Percentiles rank a stretch among this genome's conserved stretches.
Conservation (phyloP, 2,113 vertebrate genomes). For the Oncorhynchus masou region DNA sequence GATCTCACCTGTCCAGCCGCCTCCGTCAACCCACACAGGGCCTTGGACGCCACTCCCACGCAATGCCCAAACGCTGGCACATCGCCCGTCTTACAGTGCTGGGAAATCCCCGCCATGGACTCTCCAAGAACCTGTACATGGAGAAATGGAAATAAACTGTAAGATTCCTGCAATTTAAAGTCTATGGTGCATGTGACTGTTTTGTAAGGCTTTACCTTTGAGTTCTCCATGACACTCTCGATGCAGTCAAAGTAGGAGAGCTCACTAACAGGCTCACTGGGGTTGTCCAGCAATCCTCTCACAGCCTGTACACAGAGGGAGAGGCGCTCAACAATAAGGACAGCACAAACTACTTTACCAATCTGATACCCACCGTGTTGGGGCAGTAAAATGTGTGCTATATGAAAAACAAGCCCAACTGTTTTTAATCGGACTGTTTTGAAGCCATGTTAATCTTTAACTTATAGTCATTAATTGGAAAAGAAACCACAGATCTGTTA, state of each 20-base stretch:
- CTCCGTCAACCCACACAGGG: constrained; percentile 94
- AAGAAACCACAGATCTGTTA: neutral
- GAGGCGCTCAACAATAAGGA: neutral
- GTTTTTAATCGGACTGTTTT: neutral
- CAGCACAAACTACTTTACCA: neutral
- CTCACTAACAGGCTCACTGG: constrained; percentile 93
- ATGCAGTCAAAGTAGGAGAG: constrained; percentile 99
- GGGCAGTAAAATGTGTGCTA: neutral
- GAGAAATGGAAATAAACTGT: constrained; percentile 7
- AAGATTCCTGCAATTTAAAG: constrained; percentile 19
- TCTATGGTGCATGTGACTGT: neutral
- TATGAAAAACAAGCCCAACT: no score
- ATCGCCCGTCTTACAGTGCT: constrained; percentile 95
- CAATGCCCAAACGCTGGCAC: constrained; percentile 92
- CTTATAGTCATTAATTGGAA: neutral
- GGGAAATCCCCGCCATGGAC: constrained; percentile 97
- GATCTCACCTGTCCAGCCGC: constrained; percentile 91
- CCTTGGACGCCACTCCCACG: constrained; percentile 93
- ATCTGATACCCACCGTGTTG: neutral
- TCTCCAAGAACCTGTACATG: constrained; percentile 88
- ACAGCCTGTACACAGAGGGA: constrained; percentile 80
- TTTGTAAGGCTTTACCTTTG: constrained; percentile 80
- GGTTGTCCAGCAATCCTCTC: constrained; percentile 92
- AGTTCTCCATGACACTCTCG: constrained; percentile 98
- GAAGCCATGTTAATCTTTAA: neutral